Base-by-base conservation (phyloP, 1,140 invertebrate genomes). In the Psix sp. region DNA sequence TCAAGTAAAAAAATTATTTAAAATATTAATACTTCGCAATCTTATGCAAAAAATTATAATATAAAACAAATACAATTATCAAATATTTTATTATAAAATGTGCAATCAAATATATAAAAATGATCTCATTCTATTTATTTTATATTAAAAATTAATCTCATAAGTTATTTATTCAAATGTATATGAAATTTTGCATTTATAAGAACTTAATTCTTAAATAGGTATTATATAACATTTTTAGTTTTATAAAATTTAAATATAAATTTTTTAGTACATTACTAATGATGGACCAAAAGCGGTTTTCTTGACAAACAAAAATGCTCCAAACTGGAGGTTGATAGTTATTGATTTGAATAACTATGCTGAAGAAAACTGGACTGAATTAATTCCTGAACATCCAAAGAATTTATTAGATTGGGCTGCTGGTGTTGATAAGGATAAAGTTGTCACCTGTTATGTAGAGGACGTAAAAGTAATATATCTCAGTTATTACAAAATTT, bases 281-380 rank as follows among this genome's bases (percentile, higher is more conserved):
- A 98, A 98, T 87, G 91, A 94, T 72, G 96, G 93, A 6, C 89
- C 91, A 0, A 89, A 94, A 63, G 94, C 93, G 70, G 92, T 95
- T 78, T 96, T 99, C 82, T 91, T 93, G 16, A 99, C 98, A 17
- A 99, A 99, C 86, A 95, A 96, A 87, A 91, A 96, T 86, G 95
- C 98, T 10, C 93, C 95, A 13, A 97, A 96, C 83, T 98, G 96
- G 84, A 91, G 93, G 65, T 87, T 99, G 10, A 92, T 99, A 76
- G 90, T 90, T 60, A 96, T 99, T 70, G 95, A 99, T 87, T 90
- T 99, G n/a, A 85, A 91, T 57, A 91, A 95, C 77, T 92, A 92
- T 16, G 87, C 87, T 5, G 88, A 93, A 86, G 90, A 93, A 46
- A 92, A 95, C 76, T 99, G 97, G 97, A 86, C 86, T 11, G 93